Evolutionary conservation across 2,797 vertebrate species (phyloP), one percentile per base, ranked within the genome.

Genomic region (Aplochiton taeniatus): DNA sequence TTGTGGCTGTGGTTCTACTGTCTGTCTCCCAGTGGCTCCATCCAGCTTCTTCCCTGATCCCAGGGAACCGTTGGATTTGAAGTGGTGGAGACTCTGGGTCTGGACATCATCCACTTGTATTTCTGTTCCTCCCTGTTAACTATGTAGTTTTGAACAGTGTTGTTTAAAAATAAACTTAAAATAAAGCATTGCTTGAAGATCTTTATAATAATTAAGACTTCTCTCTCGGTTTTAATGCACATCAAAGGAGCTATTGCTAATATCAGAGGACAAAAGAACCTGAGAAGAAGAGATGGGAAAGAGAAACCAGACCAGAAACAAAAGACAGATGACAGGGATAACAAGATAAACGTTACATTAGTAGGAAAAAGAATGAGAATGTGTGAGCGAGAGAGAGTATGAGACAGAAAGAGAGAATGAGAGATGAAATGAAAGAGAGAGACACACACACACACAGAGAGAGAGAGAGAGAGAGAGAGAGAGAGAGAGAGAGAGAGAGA

Each of bases 111-210:
- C 74, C 69, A 70, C 80, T 67, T 54, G 67, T 81, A 73, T 77
- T 79, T 68, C 72, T 81, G 85, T 72, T 71, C 76, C 79, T 78
- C 58, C 75, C 76, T 71, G 76, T 79, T 70, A 70, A 81, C 81
- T 65, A 75, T 85, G 90, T 93, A 91, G 85, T 88, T 83, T 87
- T 90, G 81, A 90, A 85, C 70, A 89, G 87, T 90, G 86, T 87
- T 90, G 87, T 83, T 91, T 89, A 86, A 88, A 90, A 87, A 88
- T 87, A 85, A 76, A 70, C 77, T 67, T 73, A 80, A 83, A 91
- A 83, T 78, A 92, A 90, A 90, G 74, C 75, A 71, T 83, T 89
- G 89, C 87, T 87, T 91, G 86, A 80, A 88, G 77, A 88, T 81
- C 68, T 87, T 87, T 81, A 81, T 66, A 80, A 79, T 20, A 80